Conservation (phyloP, 2,888 invertebrate species). For the Disparrhopalites patrizii region DNA sequence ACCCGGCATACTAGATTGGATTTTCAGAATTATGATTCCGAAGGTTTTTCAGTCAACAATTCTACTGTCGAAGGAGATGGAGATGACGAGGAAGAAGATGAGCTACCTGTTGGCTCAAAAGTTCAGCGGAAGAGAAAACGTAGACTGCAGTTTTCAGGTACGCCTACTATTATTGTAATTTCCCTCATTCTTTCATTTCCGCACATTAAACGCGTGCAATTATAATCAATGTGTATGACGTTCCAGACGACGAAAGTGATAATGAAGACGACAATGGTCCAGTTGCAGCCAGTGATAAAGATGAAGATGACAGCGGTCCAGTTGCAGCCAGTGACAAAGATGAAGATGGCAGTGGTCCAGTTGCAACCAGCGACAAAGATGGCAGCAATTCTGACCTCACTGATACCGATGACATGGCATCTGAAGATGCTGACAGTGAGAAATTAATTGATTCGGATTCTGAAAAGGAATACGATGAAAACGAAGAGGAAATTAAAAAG, state of each 20-base stretch:
- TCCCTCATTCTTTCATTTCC: too few species aligned
- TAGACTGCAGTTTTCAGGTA: slow-evolving; percentile 56
- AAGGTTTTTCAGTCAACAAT: not conserved
- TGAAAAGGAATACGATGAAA: slow-evolving; percentile 45
- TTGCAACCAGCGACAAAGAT: slow-evolving; percentile 47
- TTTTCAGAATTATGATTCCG: not conserved
- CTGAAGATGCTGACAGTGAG: slow-evolving; percentile 52
- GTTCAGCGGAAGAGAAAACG: slow-evolving; percentile 48
- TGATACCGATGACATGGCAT: slow-evolving; percentile 50
- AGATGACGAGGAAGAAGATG: slow-evolving; percentile 50
- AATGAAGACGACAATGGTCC: not conserved
- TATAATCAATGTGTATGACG: not conserved
- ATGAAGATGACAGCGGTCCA: not conserved
- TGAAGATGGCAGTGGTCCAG: slow-evolving; percentile 47
- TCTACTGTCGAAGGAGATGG: slow-evolving; percentile 31
- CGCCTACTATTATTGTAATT: too few species aligned
- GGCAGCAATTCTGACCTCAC: slow-evolving; percentile 51
- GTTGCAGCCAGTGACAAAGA: slow-evolving; percentile 10
- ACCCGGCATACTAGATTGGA: not conserved
- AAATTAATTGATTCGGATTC: slow-evolving; percentile 69
- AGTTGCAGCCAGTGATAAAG: not conserved
- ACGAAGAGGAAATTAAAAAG: slow-evolving; percentile 40
- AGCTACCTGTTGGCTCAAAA: slow-evolving; percentile 35
- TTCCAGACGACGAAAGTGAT: slow-evolving; percentile 28
- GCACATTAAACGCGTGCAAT: too few species aligned